Base-by-base conservation (phyloP, 2,113 vertebrate species). In the Silurus meridionalis region DNA sequence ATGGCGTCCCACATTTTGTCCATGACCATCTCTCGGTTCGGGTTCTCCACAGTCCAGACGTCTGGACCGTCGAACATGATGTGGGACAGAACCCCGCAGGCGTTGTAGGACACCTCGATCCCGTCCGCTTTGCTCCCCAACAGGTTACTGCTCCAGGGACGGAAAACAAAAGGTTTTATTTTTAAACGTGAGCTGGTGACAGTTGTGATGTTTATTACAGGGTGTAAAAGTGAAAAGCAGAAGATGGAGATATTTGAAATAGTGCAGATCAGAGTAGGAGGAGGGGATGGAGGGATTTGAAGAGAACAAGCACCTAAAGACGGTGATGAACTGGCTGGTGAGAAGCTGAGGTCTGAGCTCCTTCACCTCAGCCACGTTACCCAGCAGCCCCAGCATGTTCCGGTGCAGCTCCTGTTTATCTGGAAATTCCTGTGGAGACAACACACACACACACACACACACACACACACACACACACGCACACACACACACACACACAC, bases 81-180 rank as follows among this genome's bases (percentile, higher is more conserved):
- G 93, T 99, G 98, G 8, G 98, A 98, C 13, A 99, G 96, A 55
- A 99, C 98, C 0, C 98, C 98, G 0, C 98, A 99, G 4, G 98
- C 98, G 0, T 99, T 99, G 88, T 99, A 99, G 0, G 98, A 99
- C 5, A 99, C 98, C 91, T 99, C 98, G 5, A 99, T 99, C 50
- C 98, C 98, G 0, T 99, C 98, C 0, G 98, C 97, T 91, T 99
- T 98, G 87, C 98, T 99, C 92, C 97, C 97, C 91, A 99, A 93
- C 87, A 99, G 94, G 86, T 97, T 96, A 93, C 98, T 99, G 92
- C 48, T 3, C 83, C 80, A 3, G 37, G 21, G 1, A 66, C 37
- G 46, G 19, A 14, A 8, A 8, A 37, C 15, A 79, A 25, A 14
- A 0, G 2, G 2, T 50, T 50, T 53, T 77, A 0, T 63, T 58